Evolutionary conservation across 2,797 vertebrate genomes (phyloP).

Genomic region (Pantherophis vulpinus): DNA sequence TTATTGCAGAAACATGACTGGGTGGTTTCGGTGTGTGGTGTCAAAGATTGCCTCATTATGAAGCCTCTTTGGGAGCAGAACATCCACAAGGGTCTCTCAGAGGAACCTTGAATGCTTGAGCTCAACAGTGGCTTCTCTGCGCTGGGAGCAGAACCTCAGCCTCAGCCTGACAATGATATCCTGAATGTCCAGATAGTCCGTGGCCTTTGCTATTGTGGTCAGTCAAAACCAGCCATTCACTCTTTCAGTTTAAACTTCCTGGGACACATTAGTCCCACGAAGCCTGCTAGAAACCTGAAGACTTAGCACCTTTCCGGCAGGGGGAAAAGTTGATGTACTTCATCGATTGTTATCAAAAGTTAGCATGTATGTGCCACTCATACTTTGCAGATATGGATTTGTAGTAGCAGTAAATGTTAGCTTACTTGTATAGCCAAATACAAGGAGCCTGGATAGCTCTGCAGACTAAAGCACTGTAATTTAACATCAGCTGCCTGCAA

Average conservation of each 20-base stretch:
- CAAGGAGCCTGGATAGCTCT: too few species aligned
- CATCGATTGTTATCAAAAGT: background rate
- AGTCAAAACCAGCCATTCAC: background rate
- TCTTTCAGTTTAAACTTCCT: background rate
- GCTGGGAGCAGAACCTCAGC: background rate
- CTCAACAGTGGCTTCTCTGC: background rate
- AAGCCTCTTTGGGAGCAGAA: background rate
- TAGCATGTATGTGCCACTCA: background rate
- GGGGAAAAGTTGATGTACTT: fast-evolving
- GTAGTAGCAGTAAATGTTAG: background rate
- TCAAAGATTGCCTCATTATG: background rate
- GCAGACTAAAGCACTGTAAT: too few species aligned
- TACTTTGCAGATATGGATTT: background rate
- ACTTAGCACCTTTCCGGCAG: too few species aligned
- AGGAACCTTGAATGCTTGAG: background rate
- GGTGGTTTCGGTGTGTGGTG: background rate
- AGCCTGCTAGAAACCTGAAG: background rate
- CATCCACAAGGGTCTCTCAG: background rate
- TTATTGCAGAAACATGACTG: background rate
- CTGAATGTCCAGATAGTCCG: background rate
- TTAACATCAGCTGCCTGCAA: too few species aligned
- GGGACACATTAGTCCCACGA: background rate
- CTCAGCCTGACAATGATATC: background rate
- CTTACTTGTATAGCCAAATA: background rate
- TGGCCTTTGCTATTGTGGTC: background rate